Percentiles rank a stretch among this genome's conserved stretches.
Conservation (phyloP, 2,888 invertebrate genomes). For the Phragmatobia fuliginosa region DNA sequence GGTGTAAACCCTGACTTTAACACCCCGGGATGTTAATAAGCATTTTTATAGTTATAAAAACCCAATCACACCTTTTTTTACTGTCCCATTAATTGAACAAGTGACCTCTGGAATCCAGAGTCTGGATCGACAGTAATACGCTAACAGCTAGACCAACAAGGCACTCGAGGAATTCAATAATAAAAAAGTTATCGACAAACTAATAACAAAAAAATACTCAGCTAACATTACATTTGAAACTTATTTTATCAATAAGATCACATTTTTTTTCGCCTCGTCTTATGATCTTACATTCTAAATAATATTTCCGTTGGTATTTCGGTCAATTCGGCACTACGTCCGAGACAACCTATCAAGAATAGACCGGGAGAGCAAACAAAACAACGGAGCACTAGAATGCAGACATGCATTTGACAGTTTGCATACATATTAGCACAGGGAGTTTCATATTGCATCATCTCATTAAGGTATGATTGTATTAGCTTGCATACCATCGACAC, state of each 20-base stretch:
- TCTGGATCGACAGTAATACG: too few relatives aligned
- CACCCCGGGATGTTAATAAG: too few relatives aligned
- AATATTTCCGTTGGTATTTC: conserved; percentile 27
- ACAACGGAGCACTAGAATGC: conserved; percentile 59
- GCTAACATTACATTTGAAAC: neutral
- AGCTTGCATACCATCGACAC: neutral
- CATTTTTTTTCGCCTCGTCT: neutral
- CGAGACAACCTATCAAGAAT: conserved; percentile 59
- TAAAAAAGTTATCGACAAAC: too few relatives aligned
- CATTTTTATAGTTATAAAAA: too few relatives aligned
- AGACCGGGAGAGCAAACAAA: conserved; percentile 62
- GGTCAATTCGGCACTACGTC: conserved; percentile 29
- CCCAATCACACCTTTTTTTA: too few relatives aligned
- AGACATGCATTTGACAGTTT: too few relatives aligned
- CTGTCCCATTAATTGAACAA: too few relatives aligned
- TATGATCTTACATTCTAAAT: conserved; percentile 4
- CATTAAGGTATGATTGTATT: conserved; percentile 24
- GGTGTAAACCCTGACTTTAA: too few relatives aligned
- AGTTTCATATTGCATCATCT: conserved; percentile 42
- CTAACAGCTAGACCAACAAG: too few relatives aligned
- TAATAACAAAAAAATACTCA: neutral
- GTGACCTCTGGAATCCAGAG: too few relatives aligned
- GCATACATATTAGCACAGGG: conserved; percentile 13
- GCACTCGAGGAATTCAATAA: too few relatives aligned
- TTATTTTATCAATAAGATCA: neutral